These are phyloP conservation scores for Atta colombica DNA, from an alignment of 1,140 invertebrate species.

Conservation along the genomic window DNA sequence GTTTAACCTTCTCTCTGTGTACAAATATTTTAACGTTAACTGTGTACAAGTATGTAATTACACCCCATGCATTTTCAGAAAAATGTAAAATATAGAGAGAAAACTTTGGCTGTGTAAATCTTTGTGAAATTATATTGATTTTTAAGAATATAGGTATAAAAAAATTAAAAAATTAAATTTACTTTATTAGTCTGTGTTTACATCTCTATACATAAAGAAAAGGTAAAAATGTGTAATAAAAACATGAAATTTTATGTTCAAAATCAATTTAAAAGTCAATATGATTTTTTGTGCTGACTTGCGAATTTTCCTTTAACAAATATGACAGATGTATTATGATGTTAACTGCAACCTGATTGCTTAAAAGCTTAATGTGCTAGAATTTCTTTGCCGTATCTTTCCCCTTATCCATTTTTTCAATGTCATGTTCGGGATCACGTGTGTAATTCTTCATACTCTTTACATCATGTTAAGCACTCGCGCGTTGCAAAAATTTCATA, in stretches of 20 bases:
- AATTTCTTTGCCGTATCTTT: conserved; percentile 13
- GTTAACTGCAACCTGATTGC: conserved; percentile 23
- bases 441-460: conserved; percentile 42
- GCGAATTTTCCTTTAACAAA: conserved; percentile 13
- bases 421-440: neutral
- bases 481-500: conserved; percentile 54
- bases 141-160: too few relatives aligned
- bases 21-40: too few relatives aligned
- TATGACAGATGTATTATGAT: neutral
- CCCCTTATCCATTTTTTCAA: neutral
- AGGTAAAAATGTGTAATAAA: neutral
- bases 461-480: conserved; percentile 18
- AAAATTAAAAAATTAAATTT: too few relatives aligned
- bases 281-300: neutral
- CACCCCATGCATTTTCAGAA: too few relatives aligned
- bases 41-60: too few relatives aligned
- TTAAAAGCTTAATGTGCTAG: conserved; percentile 22
- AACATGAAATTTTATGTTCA: neutral
- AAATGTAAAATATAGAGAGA: too few relatives aligned
- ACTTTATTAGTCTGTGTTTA: too few relatives aligned
- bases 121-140: too few relatives aligned
- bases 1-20: too few relatives aligned
- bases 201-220: too few relatives aligned
- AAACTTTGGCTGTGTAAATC: too few relatives aligned
- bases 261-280: conserved; percentile 13